Conservation (phyloP, 2,888 invertebrate species). For the Parnassius smintheus region DNA sequence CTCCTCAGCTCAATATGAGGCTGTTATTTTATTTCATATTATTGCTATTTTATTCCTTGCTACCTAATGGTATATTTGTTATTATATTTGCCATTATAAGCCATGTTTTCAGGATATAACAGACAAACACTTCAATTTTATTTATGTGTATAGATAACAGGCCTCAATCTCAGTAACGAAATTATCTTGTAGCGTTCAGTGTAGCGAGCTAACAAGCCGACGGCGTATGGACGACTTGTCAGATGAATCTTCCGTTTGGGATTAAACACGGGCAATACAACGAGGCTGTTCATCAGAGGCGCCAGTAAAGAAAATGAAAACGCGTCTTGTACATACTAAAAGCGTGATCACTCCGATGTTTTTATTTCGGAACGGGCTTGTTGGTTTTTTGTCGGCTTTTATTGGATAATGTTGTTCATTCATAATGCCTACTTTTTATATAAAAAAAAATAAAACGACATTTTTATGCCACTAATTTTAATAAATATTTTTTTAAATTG, state of each 20-base stretch:
- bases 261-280: conserved; percentile 2
- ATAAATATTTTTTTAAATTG: too few relatives aligned
- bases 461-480: too few relatives aligned
- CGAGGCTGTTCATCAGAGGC: background rate
- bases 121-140: too few relatives aligned
- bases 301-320: conserved; percentile 7
- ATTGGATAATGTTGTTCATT: too few relatives aligned
- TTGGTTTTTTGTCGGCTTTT: too few relatives aligned
- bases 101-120: background rate
- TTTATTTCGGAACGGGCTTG: background rate
- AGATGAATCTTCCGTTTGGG: background rate
- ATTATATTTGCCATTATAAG: background rate
- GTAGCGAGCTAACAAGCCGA: background rate
- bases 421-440: too few relatives aligned
- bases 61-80: too few relatives aligned
- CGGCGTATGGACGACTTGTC: background rate
- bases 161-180: conserved; percentile 1
- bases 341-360: conserved; percentile 11
- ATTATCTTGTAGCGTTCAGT: background rate
- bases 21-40: too few relatives aligned
- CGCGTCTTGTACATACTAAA: conserved; percentile 9
- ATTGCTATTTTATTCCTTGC: too few relatives aligned
- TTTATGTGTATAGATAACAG: background rate
- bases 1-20: too few relatives aligned
- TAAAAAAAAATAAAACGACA: too few relatives aligned